Evolutionary conservation across 2,797 vertebrate species (phyloP).

Genomic region (Leptoclinus maculatus): DNA sequence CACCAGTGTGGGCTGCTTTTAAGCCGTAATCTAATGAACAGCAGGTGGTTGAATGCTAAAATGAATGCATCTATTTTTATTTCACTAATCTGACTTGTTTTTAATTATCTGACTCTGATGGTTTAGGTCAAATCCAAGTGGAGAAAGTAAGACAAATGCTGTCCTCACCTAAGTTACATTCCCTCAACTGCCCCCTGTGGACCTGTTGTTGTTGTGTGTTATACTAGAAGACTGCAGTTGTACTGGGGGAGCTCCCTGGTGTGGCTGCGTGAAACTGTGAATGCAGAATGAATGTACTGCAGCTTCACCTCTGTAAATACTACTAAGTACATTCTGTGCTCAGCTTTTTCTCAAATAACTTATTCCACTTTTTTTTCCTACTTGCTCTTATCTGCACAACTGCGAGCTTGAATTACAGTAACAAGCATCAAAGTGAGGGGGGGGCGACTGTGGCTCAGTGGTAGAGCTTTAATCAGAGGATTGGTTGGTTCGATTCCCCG

Average conservation of each 20-base stretch:
- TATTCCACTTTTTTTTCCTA: background rate
- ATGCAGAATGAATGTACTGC: conserved; percentile 44
- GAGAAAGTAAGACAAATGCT: background rate
- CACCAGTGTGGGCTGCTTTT: conserved; percentile 35
- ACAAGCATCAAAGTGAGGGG: conserved; percentile 1
- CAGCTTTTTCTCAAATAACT: conserved; percentile 13
- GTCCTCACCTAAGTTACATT: conserved; percentile 29
- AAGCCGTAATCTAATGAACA: conserved; percentile 49
- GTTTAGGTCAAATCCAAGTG: conserved; percentile 7
- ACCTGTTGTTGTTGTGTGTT: conserved; percentile 42
- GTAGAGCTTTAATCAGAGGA: background rate
- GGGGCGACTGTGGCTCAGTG: background rate
- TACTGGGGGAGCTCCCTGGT: conserved; percentile 44
- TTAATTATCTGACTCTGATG: background rate
- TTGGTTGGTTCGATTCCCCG: background rate
- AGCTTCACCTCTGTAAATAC: conserved; percentile 1
- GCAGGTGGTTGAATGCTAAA: conserved; percentile 1
- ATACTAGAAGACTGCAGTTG: conserved; percentile 42
- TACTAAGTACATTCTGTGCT: background rate
- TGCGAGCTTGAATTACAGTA: background rate
- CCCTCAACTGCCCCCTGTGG: conserved; percentile 24
- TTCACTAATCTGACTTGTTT: conserved; percentile 15
- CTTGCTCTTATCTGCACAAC: background rate
- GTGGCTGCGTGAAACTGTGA: conserved; percentile 42
- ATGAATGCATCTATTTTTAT: conserved; percentile 17